Evolutionary conservation across 2,113 vertebrate genomes (phyloP), one percentile per base, ranked within the genome.

Genomic region (Progne subis): DNA sequence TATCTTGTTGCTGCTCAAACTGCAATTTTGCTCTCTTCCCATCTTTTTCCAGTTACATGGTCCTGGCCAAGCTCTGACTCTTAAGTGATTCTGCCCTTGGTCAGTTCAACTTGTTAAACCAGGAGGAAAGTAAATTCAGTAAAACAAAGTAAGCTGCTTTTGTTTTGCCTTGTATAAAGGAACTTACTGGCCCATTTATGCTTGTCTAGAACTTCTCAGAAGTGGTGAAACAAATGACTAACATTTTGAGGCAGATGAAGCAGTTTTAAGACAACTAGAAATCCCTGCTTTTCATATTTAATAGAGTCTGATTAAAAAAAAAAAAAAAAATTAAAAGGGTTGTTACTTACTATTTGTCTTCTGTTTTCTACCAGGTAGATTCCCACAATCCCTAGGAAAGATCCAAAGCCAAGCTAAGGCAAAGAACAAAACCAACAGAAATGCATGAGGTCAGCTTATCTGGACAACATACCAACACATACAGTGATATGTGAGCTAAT

Each of bases 321-420:
- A 77, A 44, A 44, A 29, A 39, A 81, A 14, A 34, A 92, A 69
- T 1, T 1, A 46, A 76, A 95, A 72, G 12, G 18, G 29, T 12
- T 25, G 13, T 75, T 91, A 97, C 99, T 99, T 97, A 99, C 99
- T 99, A 99, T 99, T 47, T 99, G 99, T 71, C 98, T 98, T 94
- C 99, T 98, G 81, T 99, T 99, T 96, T 99, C 99, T 94, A 99
- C 98, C 91, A 99, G 97, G 94, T 99, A 96, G 90, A 99, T 98
- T 70, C 98, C 99, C 82, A 99, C 98, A 28, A 99, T 98, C 14
- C 98, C 99, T 55, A 99, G 95, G 97, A 99, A 99, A 5, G 99
- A 98, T 91, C 99, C 99, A 53, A 99, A 99, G 92, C 99, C 99
- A 96, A 99, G 98, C 99, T 99, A 97, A 71, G 56, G n/a, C 65